Percentiles rank a stretch among this genome's conserved stretches.
These are phyloP conservation scores for Boloria euphrosyne DNA, from an alignment of 2,888 invertebrate genomes.

Conservation along the genomic window DNA sequence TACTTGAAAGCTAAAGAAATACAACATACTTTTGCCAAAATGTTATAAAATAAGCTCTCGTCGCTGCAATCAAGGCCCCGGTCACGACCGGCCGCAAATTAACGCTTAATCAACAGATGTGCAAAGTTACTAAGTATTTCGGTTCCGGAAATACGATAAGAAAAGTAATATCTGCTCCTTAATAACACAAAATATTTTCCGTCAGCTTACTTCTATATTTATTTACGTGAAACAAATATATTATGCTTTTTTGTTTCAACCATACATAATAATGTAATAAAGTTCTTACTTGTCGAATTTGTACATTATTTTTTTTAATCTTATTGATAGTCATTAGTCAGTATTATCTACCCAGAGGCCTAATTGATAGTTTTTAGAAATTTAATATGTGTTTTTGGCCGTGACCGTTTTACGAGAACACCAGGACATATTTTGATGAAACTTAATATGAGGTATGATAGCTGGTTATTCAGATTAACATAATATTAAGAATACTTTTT, in stretches of 20 bases:
- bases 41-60: not conserved
- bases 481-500: too few species aligned
- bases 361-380: too few species aligned
- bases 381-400: too few species aligned
- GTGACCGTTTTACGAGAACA: too few species aligned
- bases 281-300: not conserved
- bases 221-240: not conserved
- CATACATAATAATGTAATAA: not conserved
- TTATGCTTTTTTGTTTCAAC: not conserved
- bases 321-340: not conserved
- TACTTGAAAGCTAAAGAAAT: not conserved
- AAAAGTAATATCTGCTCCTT: slow-evolving; percentile 3
- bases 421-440: too few species aligned
- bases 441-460: too few species aligned
- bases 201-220: not conserved
- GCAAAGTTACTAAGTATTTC: slow-evolving; percentile 7
- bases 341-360: too few species aligned
- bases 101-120: slow-evolving; percentile 27
- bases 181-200: not conserved
- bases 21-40: not conserved
- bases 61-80: slow-evolving; percentile 9
- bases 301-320: not conserved
- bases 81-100: slow-evolving; percentile 31
- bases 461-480: too few species aligned
- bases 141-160: not conserved